Conservation (phyloP, 92 coral and sea anemone genomes). For the Actinostola sp. region DNA sequence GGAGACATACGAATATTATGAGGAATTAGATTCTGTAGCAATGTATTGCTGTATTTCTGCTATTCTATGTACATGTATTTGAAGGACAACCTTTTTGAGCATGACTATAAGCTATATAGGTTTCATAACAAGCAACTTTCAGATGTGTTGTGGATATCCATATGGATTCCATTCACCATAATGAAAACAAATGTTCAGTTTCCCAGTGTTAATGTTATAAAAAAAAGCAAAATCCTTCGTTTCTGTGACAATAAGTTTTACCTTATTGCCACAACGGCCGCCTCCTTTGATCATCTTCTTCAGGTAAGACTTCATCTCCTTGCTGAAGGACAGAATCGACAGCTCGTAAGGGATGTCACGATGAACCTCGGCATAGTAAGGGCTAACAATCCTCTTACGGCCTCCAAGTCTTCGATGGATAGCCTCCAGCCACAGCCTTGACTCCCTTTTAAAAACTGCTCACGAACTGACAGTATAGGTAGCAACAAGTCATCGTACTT, state of each 20-base stretch:
- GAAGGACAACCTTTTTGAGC: too few relatives aligned
- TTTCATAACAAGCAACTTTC: too few relatives aligned
- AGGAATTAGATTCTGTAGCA: slow-evolving; percentile 41
- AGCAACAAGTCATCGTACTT: too few relatives aligned
- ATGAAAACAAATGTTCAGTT: slow-evolving; percentile 6
- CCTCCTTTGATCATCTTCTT: neutral
- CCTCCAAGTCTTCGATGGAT: too few relatives aligned
- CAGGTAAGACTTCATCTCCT: slow-evolving; percentile 22
- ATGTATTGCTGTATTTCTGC: too few relatives aligned
- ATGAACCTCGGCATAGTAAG: slow-evolving; percentile 33
- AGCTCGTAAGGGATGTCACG: slow-evolving; percentile 15
- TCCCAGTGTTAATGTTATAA: neutral
- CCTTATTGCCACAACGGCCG: neutral
- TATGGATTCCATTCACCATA: slow-evolving; percentile 18
- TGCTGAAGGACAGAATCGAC: slow-evolving; percentile 5
- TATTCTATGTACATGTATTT: too few relatives aligned
- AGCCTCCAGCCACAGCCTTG: too few relatives aligned
- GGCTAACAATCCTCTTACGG: neutral
- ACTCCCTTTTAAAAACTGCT: too few relatives aligned
- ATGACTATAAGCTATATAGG: too few relatives aligned
- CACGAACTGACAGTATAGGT: too few relatives aligned
- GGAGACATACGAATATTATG: slow-evolving; percentile 53
- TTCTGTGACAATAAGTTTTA: neutral
- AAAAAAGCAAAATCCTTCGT: slow-evolving; percentile 27
- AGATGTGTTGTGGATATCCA: neutral